Evolutionary conservation across 2,797 vertebrate species (phyloP).

Genomic region (Oceanodroma leucorhoa): DNA sequence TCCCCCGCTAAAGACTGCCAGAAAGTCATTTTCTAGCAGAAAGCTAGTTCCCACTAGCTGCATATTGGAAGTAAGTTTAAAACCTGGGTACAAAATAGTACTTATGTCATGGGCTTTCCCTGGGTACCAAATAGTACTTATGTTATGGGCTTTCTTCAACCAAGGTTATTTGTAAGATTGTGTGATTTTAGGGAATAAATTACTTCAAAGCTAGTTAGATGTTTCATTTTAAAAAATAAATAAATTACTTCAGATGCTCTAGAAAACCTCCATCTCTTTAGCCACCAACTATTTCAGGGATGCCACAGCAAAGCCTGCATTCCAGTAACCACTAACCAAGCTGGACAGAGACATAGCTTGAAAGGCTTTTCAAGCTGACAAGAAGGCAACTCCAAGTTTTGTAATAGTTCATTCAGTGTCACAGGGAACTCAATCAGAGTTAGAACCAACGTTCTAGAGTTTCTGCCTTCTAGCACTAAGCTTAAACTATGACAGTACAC

Average conservation of each 20-base stretch:
- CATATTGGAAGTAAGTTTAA: not conserved
- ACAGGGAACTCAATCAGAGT: not conserved
- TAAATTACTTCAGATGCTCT: not conserved
- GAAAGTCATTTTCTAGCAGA: not conserved
- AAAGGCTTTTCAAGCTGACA: not conserved
- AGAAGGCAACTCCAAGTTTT: not conserved
- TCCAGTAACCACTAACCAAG: not conserved
- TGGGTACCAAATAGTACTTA: not conserved
- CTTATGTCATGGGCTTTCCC: not conserved
- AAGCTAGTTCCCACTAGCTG: not conserved
- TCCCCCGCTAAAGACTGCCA: not conserved
- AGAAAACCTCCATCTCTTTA: not conserved
- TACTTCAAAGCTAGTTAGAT: not conserved
- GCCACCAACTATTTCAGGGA: not conserved
- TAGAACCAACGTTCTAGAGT: not conserved
- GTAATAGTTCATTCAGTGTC: not conserved
- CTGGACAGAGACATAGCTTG: not conserved
- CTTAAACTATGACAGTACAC: not conserved
- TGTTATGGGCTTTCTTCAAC: not conserved
- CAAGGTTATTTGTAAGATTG: not conserved
- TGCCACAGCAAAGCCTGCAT: not conserved
- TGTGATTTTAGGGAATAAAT: not conserved
- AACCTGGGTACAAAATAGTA: not conserved
- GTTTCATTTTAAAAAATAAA: not conserved
- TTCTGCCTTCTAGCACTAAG: not conserved